A percentile compares a stretch with the other conserved stretches of the same genome.
These are phyloP conservation scores for Fistularia commersonii DNA, from an alignment of 2,797 vertebrate genomes.

Conservation along the genomic window DNA sequence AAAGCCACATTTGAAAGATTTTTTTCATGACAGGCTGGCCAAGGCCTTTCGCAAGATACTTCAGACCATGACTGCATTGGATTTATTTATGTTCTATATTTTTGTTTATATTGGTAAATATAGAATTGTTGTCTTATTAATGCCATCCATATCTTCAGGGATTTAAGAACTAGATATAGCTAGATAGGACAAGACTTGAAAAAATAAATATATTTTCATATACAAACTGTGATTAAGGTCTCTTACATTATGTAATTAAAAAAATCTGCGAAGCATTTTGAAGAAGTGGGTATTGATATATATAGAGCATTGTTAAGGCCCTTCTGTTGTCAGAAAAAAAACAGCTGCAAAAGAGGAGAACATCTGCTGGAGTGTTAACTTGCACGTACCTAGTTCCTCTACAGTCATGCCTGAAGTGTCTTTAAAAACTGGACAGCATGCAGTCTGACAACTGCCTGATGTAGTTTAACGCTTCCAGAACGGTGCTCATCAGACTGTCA, in stretches of 20 bases:
- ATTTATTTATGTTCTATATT: constrained; percentile 12
- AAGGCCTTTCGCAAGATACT: constrained; percentile 16
- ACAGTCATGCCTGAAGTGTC: constrained; percentile 57
- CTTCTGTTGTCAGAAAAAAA: constrained; percentile 42
- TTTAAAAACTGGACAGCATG: constrained; percentile 39
- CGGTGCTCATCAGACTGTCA: constrained; percentile 43
- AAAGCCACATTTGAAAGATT: too few species aligned
- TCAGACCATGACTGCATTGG: constrained; percentile 6
- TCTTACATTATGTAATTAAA: too few species aligned
- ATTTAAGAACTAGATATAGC: too few species aligned
- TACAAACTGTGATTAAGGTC: too few species aligned
- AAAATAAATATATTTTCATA: too few species aligned
- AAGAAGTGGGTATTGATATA: constrained; percentile 35
- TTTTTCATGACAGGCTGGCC: background rate
- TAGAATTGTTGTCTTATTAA: too few species aligned
- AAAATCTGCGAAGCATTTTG: background rate
- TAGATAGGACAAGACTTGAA: too few species aligned
- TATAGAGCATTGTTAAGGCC: constrained; percentile 7
- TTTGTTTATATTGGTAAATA: too few species aligned
- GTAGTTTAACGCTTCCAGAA: constrained; percentile 23
- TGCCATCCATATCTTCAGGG: too few species aligned
- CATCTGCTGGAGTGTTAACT: constrained; percentile 60
- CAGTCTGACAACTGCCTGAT: constrained; percentile 46
- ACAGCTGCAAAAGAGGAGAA: constrained; percentile 57
- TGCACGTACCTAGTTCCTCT: constrained; percentile 24